phyloP scores from a whole-genome alignment of 2,888 invertebrate species.

The Elegia similella region DNA sequence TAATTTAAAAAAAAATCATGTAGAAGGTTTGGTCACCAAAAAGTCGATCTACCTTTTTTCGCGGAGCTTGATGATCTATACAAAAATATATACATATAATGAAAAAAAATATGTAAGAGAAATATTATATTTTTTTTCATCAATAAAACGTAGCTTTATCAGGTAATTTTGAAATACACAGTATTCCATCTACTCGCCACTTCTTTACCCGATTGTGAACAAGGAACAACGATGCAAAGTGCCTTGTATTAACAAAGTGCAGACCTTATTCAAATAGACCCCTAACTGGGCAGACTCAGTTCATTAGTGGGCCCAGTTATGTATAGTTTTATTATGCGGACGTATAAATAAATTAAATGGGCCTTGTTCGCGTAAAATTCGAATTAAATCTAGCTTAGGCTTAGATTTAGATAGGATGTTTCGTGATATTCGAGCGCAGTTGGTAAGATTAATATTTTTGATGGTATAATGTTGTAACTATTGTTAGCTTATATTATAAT shows the following conservation, averaged over 20 bases:
- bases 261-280: conserved; percentile 48
- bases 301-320: conserved; percentile 31
- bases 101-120: no score
- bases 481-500: no score
- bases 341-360: conserved; percentile 38
- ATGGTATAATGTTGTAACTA: not conserved
- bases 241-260: conserved; percentile 28
- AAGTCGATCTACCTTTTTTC: no score
- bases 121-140: no score
- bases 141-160: no score
- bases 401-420: not conserved
- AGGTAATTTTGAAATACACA: no score
- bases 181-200: not conserved
- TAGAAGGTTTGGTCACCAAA: no score
- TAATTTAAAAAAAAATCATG: no score
- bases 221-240: conserved; percentile 20
- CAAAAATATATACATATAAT: no score
- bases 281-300: conserved; percentile 21
- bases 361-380: conserved; percentile 26
- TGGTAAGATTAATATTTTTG: not conserved
- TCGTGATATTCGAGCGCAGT: not conserved
- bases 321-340: conserved; percentile 40
- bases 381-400: not conserved
- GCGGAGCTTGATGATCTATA: no score
- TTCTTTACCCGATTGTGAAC: not conserved